These are phyloP conservation scores for Tachysurus vachellii DNA, from an alignment of 2,113 vertebrate species.

Conservation along the genomic window DNA sequence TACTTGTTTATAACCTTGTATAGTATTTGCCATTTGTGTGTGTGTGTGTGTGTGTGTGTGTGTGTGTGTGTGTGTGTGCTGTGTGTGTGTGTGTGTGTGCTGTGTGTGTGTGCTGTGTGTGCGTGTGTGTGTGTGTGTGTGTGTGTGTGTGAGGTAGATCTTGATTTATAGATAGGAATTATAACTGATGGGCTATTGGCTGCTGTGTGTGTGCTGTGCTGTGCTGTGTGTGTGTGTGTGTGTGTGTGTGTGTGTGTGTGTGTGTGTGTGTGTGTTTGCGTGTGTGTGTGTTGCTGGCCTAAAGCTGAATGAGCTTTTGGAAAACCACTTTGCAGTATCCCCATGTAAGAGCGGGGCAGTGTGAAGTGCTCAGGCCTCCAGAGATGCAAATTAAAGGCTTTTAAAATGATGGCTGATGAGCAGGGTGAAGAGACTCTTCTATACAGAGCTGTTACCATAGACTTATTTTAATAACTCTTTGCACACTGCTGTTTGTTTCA, in stretches of 20 bases:
- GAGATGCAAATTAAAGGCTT: slow-evolving; percentile 50
- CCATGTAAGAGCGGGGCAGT: slow-evolving; percentile 46
- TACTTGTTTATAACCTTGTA: slow-evolving; percentile 70
- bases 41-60: slow-evolving; percentile 30
- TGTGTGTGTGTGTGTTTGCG: slow-evolving; percentile 48
- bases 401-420: slow-evolving; percentile 47
- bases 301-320: slow-evolving; percentile 41
- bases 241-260: slow-evolving; percentile 29
- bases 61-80: slow-evolving; percentile 31
- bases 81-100: slow-evolving; percentile 22
- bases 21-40: neutral
- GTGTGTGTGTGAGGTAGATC: neutral
- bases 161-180: neutral
- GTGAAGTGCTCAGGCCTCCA: slow-evolving; percentile 55
- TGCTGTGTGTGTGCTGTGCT: neutral
- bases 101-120: slow-evolving; percentile 11
- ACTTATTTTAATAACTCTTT: slow-evolving; percentile 38
- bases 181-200: neutral
- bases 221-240: neutral
- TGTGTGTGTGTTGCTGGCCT: slow-evolving; percentile 10
- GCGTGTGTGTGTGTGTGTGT: slow-evolving; percentile 33
- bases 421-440: slow-evolving; percentile 46
- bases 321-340: slow-evolving; percentile 43
- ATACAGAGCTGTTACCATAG: slow-evolving; percentile 24
- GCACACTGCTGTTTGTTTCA: neutral